Evolutionary conservation across 2,888 invertebrate genomes (phyloP).

Genomic region (Lepidochrysops patricia): DNA sequence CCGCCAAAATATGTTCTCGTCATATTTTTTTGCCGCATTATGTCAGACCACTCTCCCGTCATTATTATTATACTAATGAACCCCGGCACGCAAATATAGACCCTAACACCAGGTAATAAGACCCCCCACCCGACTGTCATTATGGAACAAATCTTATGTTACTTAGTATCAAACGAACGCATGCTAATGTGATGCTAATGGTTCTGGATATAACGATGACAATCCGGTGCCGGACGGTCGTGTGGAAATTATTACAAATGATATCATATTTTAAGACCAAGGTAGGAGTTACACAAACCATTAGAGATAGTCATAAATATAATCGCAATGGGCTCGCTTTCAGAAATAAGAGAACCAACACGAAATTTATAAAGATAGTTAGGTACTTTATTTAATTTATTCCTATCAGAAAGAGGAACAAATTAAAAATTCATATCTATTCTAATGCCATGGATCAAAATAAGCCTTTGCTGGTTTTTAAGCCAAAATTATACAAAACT

Average conservation of each 20-base stretch:
- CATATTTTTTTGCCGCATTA: slow-evolving; percentile 41
- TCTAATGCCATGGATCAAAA: no score
- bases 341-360: no score
- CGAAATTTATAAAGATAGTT: no score
- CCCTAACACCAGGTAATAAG: not conserved
- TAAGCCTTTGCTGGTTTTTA: not conserved
- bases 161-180: not conserved
- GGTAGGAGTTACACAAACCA: not conserved
- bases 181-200: not conserved
- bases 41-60: slow-evolving; percentile 31
- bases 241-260: not conserved
- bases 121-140: not conserved
- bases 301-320: not conserved
- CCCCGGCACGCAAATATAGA: not conserved
- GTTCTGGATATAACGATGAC: not conserved
- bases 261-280: not conserved
- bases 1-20: slow-evolving; percentile 33
- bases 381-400: no score
- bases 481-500: not conserved
- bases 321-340: no score
- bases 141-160: not conserved
- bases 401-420: no score
- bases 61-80: slow-evolving; percentile 18
- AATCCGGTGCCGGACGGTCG: not conserved
- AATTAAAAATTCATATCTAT: no score